phyloP scores from a whole-genome alignment of 2,888 invertebrate genomes.

The Lacanobia oleracea region DNA sequence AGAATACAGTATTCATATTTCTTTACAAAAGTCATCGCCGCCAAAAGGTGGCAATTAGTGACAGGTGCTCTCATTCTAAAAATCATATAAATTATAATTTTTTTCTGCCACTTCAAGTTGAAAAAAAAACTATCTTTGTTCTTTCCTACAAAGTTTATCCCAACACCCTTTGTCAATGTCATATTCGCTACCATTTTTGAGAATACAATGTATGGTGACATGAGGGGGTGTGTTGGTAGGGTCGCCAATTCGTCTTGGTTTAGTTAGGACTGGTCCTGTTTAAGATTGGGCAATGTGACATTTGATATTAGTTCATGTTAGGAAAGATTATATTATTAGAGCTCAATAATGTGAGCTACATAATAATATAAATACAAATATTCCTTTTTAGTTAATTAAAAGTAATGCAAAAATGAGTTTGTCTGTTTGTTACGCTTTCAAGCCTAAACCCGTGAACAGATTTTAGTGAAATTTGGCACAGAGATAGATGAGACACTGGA shows the following conservation, averaged over 20 bases:
- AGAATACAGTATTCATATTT: constrained; percentile 67
- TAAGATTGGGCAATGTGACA: not conserved
- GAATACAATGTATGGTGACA: constrained; percentile 87
- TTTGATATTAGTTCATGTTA: not conserved
- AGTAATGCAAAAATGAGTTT: too few relatives aligned
- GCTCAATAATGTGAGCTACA: not conserved
- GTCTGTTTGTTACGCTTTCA: too few relatives aligned
- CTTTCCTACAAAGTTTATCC: constrained; percentile 78
- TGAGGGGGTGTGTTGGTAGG: constrained; percentile 77
- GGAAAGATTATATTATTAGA: not conserved
- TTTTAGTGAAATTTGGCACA: too few relatives aligned
- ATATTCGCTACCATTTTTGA: constrained; percentile 86
- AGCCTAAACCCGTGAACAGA: too few relatives aligned
- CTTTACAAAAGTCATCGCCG: constrained; percentile 81
- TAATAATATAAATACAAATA: too few relatives aligned
- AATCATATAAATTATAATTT: constrained; percentile 83
- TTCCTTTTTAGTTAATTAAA: too few relatives aligned
- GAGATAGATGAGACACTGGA: too few relatives aligned
- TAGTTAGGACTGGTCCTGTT: constrained; percentile 4
- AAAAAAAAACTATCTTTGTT: constrained; percentile 80
- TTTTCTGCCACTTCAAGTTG: constrained; percentile 72
- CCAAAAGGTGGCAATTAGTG: constrained; percentile 90
- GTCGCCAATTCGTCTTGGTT: constrained; percentile 6
- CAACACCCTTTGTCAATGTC: constrained; percentile 88
- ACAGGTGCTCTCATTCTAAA: constrained; percentile 86